Conservation (phyloP, 1,140 invertebrate genomes). For the Penaeus japonicus region DNA sequence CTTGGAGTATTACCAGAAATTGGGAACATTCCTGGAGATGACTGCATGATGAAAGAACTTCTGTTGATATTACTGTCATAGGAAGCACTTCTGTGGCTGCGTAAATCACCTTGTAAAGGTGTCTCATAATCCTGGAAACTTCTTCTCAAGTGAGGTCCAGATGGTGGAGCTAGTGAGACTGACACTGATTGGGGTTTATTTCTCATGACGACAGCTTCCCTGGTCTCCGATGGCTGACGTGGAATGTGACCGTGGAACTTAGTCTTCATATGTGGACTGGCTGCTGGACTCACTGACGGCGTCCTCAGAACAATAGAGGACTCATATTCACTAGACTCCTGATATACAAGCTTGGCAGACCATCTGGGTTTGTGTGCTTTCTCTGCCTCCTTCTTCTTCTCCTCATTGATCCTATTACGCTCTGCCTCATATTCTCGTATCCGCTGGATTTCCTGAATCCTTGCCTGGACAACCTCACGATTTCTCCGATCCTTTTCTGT, state of each 20-base stretch:
- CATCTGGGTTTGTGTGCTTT: conserved; percentile 56
- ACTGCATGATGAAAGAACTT: conserved; percentile 67
- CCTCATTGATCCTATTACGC: conserved; percentile 40
- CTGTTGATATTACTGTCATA: conserved; percentile 63
- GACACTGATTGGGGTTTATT: conserved; percentile 18
- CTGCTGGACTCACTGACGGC: conserved; percentile 61
- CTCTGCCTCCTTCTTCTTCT: conserved; percentile 16
- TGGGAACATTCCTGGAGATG: conserved; percentile 62
- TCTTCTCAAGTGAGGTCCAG: conserved; percentile 55
- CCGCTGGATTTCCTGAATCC: conserved; percentile 55
- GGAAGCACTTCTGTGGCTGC: conserved; percentile 59
- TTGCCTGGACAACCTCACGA: conserved; percentile 56
- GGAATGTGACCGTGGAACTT: conserved; percentile 24
- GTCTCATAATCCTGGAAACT: conserved; percentile 48
- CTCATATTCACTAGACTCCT: conserved; percentile 62
- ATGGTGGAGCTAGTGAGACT: conserved; percentile 27
- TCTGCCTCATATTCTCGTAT: conserved; percentile 44
- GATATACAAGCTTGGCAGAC: conserved; percentile 61
- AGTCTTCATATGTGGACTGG: conserved; percentile 58
- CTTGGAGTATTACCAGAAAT: neutral
- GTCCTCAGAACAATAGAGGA: conserved; percentile 56
- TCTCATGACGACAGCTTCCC: conserved; percentile 26
- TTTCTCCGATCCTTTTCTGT: conserved; percentile 63
- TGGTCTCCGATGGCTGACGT: neutral
- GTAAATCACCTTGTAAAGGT: conserved; percentile 31